Evolutionary conservation across 2,888 invertebrate genomes (phyloP).

Genomic region (Plebejus argus): DNA sequence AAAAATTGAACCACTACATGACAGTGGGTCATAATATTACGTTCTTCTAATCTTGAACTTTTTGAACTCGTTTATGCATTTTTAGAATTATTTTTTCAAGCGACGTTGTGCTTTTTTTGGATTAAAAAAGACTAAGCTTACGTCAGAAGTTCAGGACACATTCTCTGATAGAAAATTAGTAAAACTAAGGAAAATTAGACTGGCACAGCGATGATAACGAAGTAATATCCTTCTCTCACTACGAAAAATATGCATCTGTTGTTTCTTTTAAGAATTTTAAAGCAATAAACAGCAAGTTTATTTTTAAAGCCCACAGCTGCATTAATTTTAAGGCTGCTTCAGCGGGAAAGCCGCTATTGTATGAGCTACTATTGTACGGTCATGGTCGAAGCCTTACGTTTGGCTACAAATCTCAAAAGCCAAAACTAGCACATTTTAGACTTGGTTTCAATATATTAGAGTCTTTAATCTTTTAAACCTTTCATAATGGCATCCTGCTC

Average conservation of each 20-base stretch:
- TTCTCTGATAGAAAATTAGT: no score
- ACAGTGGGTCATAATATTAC: not conserved
- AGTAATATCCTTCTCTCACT: no score
- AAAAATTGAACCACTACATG: no score
- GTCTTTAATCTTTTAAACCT: not conserved
- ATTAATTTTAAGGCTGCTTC: not conserved
- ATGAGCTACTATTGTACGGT: constrained; percentile 2
- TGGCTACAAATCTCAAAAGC: constrained; percentile 8
- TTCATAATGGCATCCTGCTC: not conserved
- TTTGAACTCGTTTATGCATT: not conserved
- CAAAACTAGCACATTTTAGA: constrained; percentile 13
- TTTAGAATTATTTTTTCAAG: no score
- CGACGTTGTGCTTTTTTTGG: no score
- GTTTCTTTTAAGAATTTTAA: not conserved
- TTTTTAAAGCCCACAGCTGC: not conserved
- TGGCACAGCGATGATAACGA: no score
- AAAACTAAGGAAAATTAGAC: no score
- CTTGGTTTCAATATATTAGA: not conserved
- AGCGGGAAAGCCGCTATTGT: not conserved
- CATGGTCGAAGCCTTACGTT: constrained; percentile 24
- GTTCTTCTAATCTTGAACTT: not conserved
- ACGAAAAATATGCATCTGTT: no score
- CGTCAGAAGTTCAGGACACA: no score
- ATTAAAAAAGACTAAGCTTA: no score
- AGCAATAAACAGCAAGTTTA: not conserved